Conservation (phyloP, 2,797 vertebrate genomes). For the Clamator glandarius region DNA sequence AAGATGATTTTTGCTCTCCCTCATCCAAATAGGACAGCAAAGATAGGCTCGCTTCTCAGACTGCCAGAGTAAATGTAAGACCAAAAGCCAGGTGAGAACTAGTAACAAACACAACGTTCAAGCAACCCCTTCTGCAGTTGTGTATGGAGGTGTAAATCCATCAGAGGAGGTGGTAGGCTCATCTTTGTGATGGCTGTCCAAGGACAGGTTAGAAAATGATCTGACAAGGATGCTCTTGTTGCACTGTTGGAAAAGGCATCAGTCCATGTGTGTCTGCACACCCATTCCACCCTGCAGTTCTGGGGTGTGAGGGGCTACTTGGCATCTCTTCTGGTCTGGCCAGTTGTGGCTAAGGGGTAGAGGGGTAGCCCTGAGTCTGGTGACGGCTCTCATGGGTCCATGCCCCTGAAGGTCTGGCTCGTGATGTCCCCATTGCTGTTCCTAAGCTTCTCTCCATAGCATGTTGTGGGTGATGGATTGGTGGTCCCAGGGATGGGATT, state of each 20-base stretch:
- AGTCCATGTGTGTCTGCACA: rapidly evolving
- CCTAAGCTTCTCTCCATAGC: not conserved
- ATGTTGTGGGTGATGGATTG: not conserved
- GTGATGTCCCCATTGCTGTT: rapidly evolving
- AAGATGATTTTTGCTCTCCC: not conserved
- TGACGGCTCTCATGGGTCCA: not conserved
- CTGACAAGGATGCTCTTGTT: not conserved
- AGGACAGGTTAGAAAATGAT: not conserved
- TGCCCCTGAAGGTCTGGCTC: not conserved
- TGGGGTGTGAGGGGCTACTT: not conserved
- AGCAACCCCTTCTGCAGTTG: not conserved
- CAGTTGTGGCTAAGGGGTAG: rapidly evolving
- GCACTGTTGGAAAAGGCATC: not conserved
- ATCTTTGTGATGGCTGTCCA: not conserved
- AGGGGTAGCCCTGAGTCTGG: not conserved
- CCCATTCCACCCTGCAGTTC: not conserved
- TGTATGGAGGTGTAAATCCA: not conserved
- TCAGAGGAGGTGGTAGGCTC: not conserved
- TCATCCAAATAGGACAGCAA: not conserved
- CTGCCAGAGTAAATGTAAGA: not conserved
- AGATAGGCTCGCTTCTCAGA: not conserved
- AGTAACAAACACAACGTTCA: not conserved
- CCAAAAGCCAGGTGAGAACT: not conserved
- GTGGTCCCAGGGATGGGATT: not conserved
- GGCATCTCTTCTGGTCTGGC: not conserved